Conservation (phyloP, 2,797 vertebrate genomes). For the Ctenosaura bakeri region DNA sequence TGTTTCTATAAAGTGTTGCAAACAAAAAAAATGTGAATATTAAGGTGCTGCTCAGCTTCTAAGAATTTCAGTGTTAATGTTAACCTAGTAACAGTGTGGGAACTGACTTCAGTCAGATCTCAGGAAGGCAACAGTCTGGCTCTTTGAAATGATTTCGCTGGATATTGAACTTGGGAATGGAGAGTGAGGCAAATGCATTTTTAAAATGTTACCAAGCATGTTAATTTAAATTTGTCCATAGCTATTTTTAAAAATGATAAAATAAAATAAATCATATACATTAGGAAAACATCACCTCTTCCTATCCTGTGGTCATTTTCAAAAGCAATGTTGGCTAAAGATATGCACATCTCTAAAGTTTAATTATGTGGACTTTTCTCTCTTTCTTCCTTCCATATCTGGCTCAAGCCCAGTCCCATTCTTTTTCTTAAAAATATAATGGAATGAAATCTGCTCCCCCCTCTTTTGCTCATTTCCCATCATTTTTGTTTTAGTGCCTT, state of each 20-base stretch:
- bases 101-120: no score
- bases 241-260: slow-evolving; percentile 33
- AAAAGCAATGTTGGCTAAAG: not conserved
- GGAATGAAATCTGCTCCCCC: not conserved
- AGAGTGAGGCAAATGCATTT: not conserved
- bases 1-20: slow-evolving; percentile 25
- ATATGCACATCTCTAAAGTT: not conserved
- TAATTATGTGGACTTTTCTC: not conserved
- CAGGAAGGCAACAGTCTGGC: not conserved
- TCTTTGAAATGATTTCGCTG: not conserved
- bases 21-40: not conserved
- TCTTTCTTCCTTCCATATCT: not conserved
- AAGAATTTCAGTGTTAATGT: not conserved
- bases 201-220: not conserved
- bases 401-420: not conserved
- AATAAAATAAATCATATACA: not conserved
- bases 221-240: slow-evolving; percentile 27
- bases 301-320: slow-evolving; percentile 5
- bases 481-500: not conserved
- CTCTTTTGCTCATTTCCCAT: not conserved
- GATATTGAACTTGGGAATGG: not conserved
- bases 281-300: slow-evolving; percentile 15
- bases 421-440: not conserved
- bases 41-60: not conserved
- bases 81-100: not conserved